Base-by-base conservation (phyloP, 2,113 vertebrate genomes). In the Mystacornis crossleyi region DNA sequence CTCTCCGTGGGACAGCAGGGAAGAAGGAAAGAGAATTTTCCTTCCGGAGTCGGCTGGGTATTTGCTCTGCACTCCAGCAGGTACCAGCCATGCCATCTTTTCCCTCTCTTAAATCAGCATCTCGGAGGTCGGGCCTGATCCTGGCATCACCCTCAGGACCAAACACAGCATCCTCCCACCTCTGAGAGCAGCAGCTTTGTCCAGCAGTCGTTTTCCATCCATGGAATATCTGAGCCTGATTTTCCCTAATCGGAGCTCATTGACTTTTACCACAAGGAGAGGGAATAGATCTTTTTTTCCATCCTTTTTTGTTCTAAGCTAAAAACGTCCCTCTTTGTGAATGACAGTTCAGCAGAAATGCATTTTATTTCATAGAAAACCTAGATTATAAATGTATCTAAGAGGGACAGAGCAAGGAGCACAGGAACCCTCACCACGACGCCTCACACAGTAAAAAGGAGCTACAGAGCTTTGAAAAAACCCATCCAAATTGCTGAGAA, bases 261-360 rank as follows among this genome's bases (percentile, higher is more conserved):
- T 78, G 31, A 16, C 33, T 74, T 89, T 38, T 73, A 53, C 34
- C 60, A 81, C 50, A 79, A 26, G 2, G 43, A 66, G 66, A 79
- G 10, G 43, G 25, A 73, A 74, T 10, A 81, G 38, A 60, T 82
- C 48, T 26, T 28, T 51, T 26, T 28, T 29, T 29, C 28, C 12
- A 18, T 40, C 6, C 6, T 6, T 31, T 26, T 36, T 33, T 21
- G 10, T 28, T 38, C 66, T 33, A 88, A n/a, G 43, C 66, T 95
- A 89, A 96, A 94, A 89, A 77, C 34, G 31, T 73, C 29, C 7
- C 38, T 6, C 40, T 86, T 89, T 28, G 81, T 75, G 92, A 83
- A 85, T 61, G 77, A 28, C 34, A 89, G 84, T 89, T 94, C 90
- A 97, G 80, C 94, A 84, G 83, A 84, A 94, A 81, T 53, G 33